These are phyloP conservation scores for Cataglyphis rosenhaueri DNA, from an alignment of 2,888 invertebrate genomes.

Conservation along the genomic window DNA sequence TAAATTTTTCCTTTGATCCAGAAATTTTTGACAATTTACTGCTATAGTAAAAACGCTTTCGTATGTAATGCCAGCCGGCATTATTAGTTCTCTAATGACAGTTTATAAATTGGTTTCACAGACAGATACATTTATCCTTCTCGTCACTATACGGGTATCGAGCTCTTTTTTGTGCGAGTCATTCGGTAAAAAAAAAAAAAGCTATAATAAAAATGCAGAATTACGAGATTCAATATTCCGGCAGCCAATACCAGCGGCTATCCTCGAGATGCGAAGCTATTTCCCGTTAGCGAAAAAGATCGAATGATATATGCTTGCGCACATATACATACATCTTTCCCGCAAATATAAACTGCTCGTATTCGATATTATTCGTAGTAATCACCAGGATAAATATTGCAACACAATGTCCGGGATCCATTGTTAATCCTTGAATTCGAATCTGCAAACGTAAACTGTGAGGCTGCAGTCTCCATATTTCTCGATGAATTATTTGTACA, in stretches of 20 bases:
- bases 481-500: slow-evolving; percentile 1
- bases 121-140: slow-evolving; percentile 24
- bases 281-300: slow-evolving; percentile 28
- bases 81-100: slow-evolving; percentile 34
- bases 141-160: not conserved
- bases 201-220: slow-evolving; percentile 30
- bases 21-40: not conserved
- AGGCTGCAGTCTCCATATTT: not conserved
- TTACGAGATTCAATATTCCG: slow-evolving; percentile 29
- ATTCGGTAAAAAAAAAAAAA: not conserved
- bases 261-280: slow-evolving; percentile 20
- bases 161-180: slow-evolving; percentile 26
- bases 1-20: slow-evolving; percentile 13
- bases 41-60: slow-evolving; percentile 3
- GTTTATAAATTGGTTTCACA: slow-evolving; percentile 35
- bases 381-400: slow-evolving; percentile 30
- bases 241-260: slow-evolving; percentile 10
- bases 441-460: slow-evolving; percentile 8
- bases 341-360: slow-evolving; percentile 27
- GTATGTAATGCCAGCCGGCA: slow-evolving; percentile 4
- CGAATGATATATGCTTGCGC: not conserved
- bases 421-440: slow-evolving; percentile 10
- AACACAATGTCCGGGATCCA: not conserved
- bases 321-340: not conserved
- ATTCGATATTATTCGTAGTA: slow-evolving; percentile 13